Conservation (phyloP, 1,140 invertebrate genomes). For the Drosophila hydei region DNA sequence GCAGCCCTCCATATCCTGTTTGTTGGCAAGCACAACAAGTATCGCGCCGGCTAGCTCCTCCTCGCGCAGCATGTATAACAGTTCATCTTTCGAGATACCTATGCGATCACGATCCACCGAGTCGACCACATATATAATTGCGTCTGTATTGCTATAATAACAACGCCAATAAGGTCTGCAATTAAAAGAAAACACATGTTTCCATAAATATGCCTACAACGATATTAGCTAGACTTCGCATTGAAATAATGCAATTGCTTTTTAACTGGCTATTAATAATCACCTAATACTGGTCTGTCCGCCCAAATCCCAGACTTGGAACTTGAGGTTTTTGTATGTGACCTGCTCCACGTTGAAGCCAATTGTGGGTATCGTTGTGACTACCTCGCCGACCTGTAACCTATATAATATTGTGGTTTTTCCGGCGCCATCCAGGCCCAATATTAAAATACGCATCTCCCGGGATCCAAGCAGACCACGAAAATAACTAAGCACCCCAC, state of each 20-base stretch:
- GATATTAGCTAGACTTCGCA: too few relatives aligned
- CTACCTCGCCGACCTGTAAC: conserved; percentile 99
- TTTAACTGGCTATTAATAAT: conserved; percentile 5
- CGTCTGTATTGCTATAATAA: conserved; percentile 99
- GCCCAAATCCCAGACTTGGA: conserved; percentile 99
- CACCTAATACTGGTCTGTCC: conserved; percentile 95
- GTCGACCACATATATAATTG: conserved; percentile 99
- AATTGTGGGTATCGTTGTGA: conserved; percentile 98
- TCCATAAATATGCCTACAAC: background rate
- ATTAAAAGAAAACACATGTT: background rate
- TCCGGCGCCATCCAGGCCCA: conserved; percentile 98
- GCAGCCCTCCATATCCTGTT: conserved; percentile 99
- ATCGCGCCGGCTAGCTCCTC: conserved; percentile 98
- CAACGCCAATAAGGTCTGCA: conserved; percentile 98
- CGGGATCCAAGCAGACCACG: conserved; percentile 95
- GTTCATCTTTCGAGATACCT: conserved; percentile 99
- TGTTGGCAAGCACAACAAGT: conserved; percentile 99
- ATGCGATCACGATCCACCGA: conserved; percentile 99
- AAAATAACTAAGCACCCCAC: conserved; percentile 98
- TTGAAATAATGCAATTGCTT: background rate
- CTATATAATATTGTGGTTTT: conserved; percentile 99
- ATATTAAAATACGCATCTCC: conserved; percentile 98
- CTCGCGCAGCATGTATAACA: conserved; percentile 97
- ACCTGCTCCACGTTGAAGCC: conserved; percentile 99
- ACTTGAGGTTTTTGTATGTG: conserved; percentile 97